Conservation (phyloP, 2,113 vertebrate genomes). For the Myodes glareolus region DNA sequence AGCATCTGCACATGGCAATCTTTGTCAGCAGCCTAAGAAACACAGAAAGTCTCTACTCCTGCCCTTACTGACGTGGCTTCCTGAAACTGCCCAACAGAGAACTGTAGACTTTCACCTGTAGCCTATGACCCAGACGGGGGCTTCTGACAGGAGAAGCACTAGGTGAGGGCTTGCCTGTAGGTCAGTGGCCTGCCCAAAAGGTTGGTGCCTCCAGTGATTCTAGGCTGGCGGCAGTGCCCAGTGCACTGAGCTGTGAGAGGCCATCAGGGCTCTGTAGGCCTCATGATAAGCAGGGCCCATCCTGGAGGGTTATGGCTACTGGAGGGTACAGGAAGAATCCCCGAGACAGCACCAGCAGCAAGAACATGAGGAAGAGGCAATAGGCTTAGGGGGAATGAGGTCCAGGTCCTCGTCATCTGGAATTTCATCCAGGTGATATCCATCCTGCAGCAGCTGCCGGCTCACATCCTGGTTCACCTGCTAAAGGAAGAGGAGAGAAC, state of each 20-base stretch:
- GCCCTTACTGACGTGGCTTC: constrained; percentile 13
- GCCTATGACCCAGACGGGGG: not conserved
- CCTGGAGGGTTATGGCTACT: constrained; percentile 84
- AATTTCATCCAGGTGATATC: constrained; percentile 96
- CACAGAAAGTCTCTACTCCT: not conserved
- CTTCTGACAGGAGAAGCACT: constrained; percentile 57
- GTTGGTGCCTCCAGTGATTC: not conserved
- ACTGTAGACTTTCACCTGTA: not conserved
- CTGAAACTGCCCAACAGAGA: constrained; percentile 13
- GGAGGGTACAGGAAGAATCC: constrained; percentile 89
- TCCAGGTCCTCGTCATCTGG: constrained; percentile 98
- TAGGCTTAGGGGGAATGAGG: constrained; percentile 96
- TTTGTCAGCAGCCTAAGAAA: not conserved
- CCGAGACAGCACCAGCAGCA: constrained; percentile 92
- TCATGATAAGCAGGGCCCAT: constrained; percentile 46
- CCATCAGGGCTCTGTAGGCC: not conserved
- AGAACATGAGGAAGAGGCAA: constrained; percentile 89
- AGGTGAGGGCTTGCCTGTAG: not conserved
- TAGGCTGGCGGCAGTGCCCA: not conserved
- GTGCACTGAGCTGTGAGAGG: not conserved
- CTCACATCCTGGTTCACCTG: constrained; percentile 97
- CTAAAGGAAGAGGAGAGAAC: constrained; percentile 38
- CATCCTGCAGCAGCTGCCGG: constrained; percentile 94
- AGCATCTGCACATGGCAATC: not conserved
- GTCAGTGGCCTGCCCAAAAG: not conserved